phyloP scores from a whole-genome alignment of 1,140 invertebrate species.

The Brachionus paranguensis region DNA sequence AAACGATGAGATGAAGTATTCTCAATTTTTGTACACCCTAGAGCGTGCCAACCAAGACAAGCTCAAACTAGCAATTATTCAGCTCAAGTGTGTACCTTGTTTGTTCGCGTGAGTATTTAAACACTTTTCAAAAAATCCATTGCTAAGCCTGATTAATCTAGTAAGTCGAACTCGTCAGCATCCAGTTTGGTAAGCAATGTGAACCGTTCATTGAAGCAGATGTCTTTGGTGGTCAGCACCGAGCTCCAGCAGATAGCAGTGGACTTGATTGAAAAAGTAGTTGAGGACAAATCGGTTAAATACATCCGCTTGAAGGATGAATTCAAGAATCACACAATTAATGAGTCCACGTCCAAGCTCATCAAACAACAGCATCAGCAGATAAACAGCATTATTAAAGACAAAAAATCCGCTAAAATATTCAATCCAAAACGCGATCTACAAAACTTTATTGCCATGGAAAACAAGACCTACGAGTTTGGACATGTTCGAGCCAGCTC shows the following conservation, averaged over 20 bases:
- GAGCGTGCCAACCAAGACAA: conserved; percentile 38
- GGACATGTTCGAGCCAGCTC: background rate
- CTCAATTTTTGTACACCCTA: conserved; percentile 30
- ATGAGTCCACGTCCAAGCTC: background rate
- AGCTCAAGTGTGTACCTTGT: conserved; percentile 38
- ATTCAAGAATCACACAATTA: background rate
- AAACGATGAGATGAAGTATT: conserved; percentile 39
- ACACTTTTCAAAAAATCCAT: background rate
- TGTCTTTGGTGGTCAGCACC: conserved; percentile 18
- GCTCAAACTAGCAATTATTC: conserved; percentile 32
- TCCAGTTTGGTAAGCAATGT: background rate
- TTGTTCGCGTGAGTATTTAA: conserved; percentile 7
- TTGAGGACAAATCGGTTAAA: conserved; percentile 35
- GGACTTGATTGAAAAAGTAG: conserved; percentile 11
- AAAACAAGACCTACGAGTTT: conserved; percentile 8
- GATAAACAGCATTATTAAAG: background rate
- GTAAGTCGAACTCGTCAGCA: background rate
- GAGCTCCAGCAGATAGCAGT: conserved; percentile 23
- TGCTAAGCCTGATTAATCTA: background rate
- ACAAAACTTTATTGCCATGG: conserved; percentile 11
- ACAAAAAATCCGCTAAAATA: background rate
- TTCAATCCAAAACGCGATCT: conserved; percentile 16
- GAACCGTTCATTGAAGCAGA: conserved; percentile 24
- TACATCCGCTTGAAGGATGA: conserved; percentile 31
- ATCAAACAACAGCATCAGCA: conserved; percentile 14